A percentile compares a stretch with the other conserved stretches of the same genome.
phyloP scores from a whole-genome alignment of 2,797 vertebrate genomes.

The Siniperca undulata region DNA sequence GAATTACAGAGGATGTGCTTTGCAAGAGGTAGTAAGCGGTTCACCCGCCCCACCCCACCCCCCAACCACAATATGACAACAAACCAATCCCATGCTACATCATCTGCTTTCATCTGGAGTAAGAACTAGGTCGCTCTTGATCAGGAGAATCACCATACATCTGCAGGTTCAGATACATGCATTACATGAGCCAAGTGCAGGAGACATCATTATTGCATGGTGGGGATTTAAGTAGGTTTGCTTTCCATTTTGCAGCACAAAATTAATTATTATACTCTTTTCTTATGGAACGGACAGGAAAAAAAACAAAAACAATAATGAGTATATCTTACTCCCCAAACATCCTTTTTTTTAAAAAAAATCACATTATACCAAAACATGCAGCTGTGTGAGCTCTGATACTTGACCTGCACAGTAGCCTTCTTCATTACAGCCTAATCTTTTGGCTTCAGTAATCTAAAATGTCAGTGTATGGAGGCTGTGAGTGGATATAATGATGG shows the following conservation, averaged over 20 bases:
- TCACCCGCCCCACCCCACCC: constrained; percentile 1
- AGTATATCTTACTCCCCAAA: background rate
- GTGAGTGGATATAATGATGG: background rate
- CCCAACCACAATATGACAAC: constrained; percentile 70
- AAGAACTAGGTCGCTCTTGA: constrained; percentile 74
- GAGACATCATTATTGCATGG: background rate
- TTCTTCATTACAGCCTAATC: constrained; percentile 42
- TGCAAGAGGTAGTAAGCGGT: constrained; percentile 59
- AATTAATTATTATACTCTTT: constrained; percentile 2
- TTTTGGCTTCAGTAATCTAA: constrained; percentile 45
- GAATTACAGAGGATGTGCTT: constrained; percentile 66
- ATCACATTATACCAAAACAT: background rate
- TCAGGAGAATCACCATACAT: constrained; percentile 71
- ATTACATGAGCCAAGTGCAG: constrained; percentile 16
- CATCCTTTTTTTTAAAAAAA: no score
- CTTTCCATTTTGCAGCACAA: constrained; percentile 6
- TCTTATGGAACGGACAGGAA: background rate
- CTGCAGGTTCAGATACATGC: constrained; percentile 64
- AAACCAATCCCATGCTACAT: constrained; percentile 73
- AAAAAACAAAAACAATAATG: background rate
- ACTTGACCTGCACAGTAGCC: constrained; percentile 29
- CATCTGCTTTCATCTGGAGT: constrained; percentile 71
- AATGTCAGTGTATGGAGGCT: constrained; percentile 28
- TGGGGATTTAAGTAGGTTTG: constrained; percentile 18
- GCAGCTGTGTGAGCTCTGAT: background rate